Conservation (phyloP, 2,888 invertebrate species). For the Tuta absoluta region DNA sequence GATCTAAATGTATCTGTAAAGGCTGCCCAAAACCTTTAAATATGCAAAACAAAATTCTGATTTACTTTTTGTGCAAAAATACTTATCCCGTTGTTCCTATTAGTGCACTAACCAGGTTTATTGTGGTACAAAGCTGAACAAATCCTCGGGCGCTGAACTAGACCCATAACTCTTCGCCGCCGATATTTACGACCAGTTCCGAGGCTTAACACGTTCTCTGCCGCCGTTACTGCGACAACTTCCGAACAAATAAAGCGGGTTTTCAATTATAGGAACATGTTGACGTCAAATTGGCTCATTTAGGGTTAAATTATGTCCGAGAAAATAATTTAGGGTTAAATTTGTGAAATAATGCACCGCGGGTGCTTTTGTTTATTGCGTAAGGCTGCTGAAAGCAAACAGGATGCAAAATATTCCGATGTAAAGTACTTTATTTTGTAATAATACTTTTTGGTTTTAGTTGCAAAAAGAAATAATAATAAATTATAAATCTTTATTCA, state of each 20-base stretch:
- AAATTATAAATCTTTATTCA: too few species aligned
- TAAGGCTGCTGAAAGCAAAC: too few species aligned
- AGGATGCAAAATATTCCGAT: too few species aligned
- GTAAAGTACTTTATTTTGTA: too few species aligned
- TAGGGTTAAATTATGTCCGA: constrained; percentile 28
- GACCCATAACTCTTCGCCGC: constrained; percentile 60
- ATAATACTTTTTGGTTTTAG: too few species aligned
- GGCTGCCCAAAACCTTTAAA: too few species aligned
- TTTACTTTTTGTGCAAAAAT: too few species aligned
- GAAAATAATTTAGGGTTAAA: constrained; percentile 32
- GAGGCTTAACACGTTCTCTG: constrained; percentile 62
- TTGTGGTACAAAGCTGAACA: constrained; percentile 46
- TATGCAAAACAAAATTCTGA: too few species aligned
- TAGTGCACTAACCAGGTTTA: constrained; percentile 15
- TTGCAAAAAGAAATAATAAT: too few species aligned
- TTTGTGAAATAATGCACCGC: too few species aligned
- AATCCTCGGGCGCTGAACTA: constrained; percentile 53
- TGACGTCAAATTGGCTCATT: not conserved
- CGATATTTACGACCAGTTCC: constrained; percentile 68
- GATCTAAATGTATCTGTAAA: too few species aligned
- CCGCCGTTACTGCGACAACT: constrained; percentile 57
- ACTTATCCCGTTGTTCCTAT: not conserved
- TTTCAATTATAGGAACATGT: constrained; percentile 35
- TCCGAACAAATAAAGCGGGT: constrained; percentile 48
- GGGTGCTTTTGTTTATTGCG: too few species aligned